A percentile compares a stretch with the other conserved stretches of the same genome.
Conservation (phyloP, 1,140 invertebrate species). For the Zaprionus africanus region DNA sequence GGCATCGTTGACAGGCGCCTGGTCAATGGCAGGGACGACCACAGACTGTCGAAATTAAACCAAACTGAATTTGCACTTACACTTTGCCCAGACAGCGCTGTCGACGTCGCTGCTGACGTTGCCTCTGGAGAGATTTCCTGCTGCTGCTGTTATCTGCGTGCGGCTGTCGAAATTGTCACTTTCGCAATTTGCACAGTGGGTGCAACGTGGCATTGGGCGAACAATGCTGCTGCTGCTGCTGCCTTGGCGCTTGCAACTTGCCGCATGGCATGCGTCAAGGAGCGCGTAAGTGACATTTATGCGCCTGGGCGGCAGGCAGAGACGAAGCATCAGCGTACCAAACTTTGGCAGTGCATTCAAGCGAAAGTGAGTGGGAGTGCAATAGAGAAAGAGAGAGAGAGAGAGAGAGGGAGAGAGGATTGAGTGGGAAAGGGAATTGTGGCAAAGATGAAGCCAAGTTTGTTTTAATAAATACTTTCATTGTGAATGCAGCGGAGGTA, state of each 20-base stretch:
- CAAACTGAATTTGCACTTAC: slow-evolving; percentile 82
- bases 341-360: slow-evolving; percentile 46
- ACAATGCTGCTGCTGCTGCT: slow-evolving; percentile 19
- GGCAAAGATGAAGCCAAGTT: slow-evolving; percentile 56
- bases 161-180: slow-evolving; percentile 79
- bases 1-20: slow-evolving; percentile 53
- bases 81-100: slow-evolving; percentile 40
- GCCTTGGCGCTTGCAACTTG: slow-evolving; percentile 26
- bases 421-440: neutral
- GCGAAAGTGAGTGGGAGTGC: slow-evolving; percentile 14
- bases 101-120: slow-evolving; percentile 1
- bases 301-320: slow-evolving; percentile 62
- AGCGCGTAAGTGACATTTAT: slow-evolving; percentile 83
- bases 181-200: slow-evolving; percentile 73
- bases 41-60: slow-evolving; percentile 81
- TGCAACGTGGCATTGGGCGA: slow-evolving; percentile 32
- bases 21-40: slow-evolving; percentile 69
- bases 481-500: slow-evolving; percentile 55
- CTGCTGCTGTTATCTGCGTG: slow-evolving; percentile 32
- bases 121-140: neutral
- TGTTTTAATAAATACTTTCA: slow-evolving; percentile 82
- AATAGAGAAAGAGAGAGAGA: slow-evolving; percentile 10
- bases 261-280: slow-evolving; percentile 58
- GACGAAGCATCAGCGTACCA: slow-evolving; percentile 20
- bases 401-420: neutral